Evolutionary conservation across 2,888 invertebrate species (phyloP), one percentile per base, ranked within the genome.

Genomic region (Panopea generosa): DNA sequence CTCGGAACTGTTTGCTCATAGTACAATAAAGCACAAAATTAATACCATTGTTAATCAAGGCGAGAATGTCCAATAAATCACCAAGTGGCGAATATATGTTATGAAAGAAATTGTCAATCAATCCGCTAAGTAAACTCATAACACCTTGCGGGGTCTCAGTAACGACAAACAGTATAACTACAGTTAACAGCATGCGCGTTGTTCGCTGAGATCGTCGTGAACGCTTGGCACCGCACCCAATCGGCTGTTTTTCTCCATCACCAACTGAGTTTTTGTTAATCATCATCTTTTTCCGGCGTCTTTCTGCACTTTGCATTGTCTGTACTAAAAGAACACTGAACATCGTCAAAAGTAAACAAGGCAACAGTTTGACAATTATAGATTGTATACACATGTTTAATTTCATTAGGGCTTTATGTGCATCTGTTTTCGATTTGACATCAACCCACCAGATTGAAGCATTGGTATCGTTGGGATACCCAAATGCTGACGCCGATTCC

Each of bases 11-110:
- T 83, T 96, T 95, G 75, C 97, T 97, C 98, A 98, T 98, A 61
- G 96, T 95, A 90, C 98, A 98, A 92, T 98, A 98, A 29, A 98
- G 94, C 71, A 98, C 96, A 90, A 98, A 98, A 93, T 98, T 98
- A 76, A 98, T 96, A 1, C 97, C 96, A 9, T 97, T 97, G 93
- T 98, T 98, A 87, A 97, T 93, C 71, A 98, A 94, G 1, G 98
- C 97, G 87, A 98, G 92, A 69, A 97, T 95, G 93, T 98, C 98
- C 96, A 98, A 96, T 63, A 97, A 91, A 90, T 98, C 98, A 3
- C 93, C 93, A 22, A 94, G 86, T 9, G 91, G 93, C 14, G 83
- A 82, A 93, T 98, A 98, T 27, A 94, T 90, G 50, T 92, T 88
- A 16, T 86, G 73, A 77, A 92, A 92, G 92, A 98, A 97, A 90